Evolutionary conservation across 2,113 vertebrate species (phyloP), one percentile per base, ranked within the genome.

Genomic region (Camarhynchus parvulus): DNA sequence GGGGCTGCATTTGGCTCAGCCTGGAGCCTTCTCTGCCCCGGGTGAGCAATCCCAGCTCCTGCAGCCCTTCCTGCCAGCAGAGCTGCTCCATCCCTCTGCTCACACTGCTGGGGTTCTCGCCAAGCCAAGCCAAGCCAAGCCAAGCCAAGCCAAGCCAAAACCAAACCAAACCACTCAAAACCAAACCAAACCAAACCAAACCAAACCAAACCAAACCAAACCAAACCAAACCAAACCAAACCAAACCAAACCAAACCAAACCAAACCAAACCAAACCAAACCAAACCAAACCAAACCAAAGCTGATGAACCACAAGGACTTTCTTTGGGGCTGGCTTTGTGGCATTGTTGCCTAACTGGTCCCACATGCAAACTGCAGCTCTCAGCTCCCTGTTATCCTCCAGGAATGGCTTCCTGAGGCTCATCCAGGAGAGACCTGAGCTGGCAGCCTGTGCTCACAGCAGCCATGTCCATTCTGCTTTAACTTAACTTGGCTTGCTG

Each of bases 361-460:
- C 49, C 79, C 63, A 35, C 5, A 0, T 10, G 61, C 66, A 74
- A 59, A 59, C 0, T 3, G 2, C 61, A 81, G 41, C 73, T 62
- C 84, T 62, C 35, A 16, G 42, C 84, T 39, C 9, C 1, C 1
- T 42, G 42, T 19, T 63, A 2, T 30, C 58, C 79, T 25, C 9
- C 66, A 42, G 79, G 46, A 70, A 20, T 10, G 41, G 24, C 23
- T 21, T 24, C 11, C 53, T 2, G 62, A 62, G 47, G 47, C 41
- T 42, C 21, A 31, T 20, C 30, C 31, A 24, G 28, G 7, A 0
- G 2, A 46, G 68, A 39, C 4, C 58, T 13, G 52, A 27, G 69
- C 77, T 50, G 79, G 62, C 67, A 7, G 15, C 8, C n/a, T 2
- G 0, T 7, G 41, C 41, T 58, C 53, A 0, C 19, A 15, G 75